Conservation (phyloP, 2,113 vertebrate species). For the Lophotis ruficrista region DNA sequence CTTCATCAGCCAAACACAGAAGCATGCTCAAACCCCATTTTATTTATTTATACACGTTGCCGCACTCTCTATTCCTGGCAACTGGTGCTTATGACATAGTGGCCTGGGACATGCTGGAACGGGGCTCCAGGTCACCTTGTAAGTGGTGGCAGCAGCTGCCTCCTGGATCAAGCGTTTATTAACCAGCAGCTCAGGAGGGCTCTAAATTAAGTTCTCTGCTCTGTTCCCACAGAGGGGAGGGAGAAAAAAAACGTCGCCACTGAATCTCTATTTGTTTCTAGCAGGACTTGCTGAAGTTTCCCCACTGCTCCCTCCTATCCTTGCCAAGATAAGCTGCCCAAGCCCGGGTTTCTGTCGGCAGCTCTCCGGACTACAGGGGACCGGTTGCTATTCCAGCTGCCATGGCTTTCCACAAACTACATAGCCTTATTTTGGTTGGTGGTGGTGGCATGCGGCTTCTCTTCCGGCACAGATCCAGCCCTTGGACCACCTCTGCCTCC, state of each 20-base stretch:
- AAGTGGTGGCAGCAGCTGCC: conserved; percentile 57
- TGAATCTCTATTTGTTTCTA: background rate
- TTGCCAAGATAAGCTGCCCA: background rate
- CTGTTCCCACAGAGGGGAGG: background rate
- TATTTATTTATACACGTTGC: conserved; percentile 55
- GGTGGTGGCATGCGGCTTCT: background rate
- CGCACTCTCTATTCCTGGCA: conserved; percentile 42
- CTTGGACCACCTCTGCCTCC: background rate
- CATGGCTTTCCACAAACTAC: background rate
- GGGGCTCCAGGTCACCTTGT: conserved; percentile 41
- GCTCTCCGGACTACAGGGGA: accelerated
- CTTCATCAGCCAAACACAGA: background rate
- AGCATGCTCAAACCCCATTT: conserved; percentile 19
- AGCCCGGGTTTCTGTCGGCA: background rate
- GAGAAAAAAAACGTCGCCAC: background rate
- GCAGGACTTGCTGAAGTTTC: background rate
- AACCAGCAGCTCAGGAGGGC: conserved; percentile 1
- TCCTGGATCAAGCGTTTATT: conserved; percentile 40
- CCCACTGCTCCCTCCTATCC: background rate
- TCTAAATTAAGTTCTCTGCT: conserved; percentile 60
- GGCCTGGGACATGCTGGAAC: conserved; percentile 31
- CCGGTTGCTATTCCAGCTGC: background rate
- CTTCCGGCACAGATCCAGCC: background rate
- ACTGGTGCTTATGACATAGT: conserved; percentile 53
- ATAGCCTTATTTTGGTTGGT: background rate